phyloP scores from a whole-genome alignment of 2,888 invertebrate species.

The Platypus cylindrus region DNA sequence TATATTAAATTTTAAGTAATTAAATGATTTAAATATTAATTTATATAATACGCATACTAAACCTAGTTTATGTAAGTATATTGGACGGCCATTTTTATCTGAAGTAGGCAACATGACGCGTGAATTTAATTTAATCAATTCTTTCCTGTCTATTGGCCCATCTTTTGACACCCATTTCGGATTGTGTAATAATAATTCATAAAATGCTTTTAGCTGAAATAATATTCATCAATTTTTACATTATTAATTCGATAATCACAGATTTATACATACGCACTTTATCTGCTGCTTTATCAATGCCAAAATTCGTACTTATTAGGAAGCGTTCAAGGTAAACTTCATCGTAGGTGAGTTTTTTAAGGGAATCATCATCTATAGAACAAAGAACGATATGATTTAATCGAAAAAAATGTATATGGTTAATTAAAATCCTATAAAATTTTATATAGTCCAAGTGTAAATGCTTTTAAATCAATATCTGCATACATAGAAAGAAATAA shows the following conservation, averaged over 20 bases:
- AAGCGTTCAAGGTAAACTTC: constrained; percentile 27
- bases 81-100: constrained; percentile 30
- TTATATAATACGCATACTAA: constrained; percentile 2
- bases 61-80: constrained; percentile 32
- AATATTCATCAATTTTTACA: constrained; percentile 3
- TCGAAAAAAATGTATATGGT: too few relatives aligned
- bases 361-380: constrained; percentile 20
- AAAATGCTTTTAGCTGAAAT: constrained; percentile 28
- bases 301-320: constrained; percentile 27
- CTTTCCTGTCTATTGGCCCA: constrained; percentile 21
- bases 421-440: too few relatives aligned
- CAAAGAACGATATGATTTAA: background rate
- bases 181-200: constrained; percentile 26
- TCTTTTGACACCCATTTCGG: constrained; percentile 30
- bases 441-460: too few relatives aligned
- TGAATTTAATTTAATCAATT: constrained; percentile 27
- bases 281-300: constrained; percentile 27
- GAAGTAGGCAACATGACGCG: constrained; percentile 25
- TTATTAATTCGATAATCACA: background rate
- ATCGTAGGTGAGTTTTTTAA: constrained; percentile 19
- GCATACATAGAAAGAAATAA: too few relatives aligned
- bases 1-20: background rate
- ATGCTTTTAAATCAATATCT: too few relatives aligned
- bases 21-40: background rate
- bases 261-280: constrained; percentile 21